These are phyloP conservation scores for Heliconius hewitsoni DNA, from an alignment of 1,140 invertebrate genomes.

Conservation along the genomic window DNA sequence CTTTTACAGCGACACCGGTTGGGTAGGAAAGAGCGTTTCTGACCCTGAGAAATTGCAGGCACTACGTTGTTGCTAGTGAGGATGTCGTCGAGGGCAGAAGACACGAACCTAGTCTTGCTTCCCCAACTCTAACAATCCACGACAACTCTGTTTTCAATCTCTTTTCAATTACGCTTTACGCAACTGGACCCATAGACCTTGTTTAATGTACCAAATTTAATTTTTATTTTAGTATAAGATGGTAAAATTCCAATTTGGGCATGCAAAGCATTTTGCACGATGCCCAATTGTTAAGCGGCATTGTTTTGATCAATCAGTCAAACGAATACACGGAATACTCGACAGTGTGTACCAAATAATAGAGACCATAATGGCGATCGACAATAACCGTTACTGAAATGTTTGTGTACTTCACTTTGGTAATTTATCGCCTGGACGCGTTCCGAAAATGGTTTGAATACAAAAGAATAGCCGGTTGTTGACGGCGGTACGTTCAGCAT, in stretches of 20 bases:
- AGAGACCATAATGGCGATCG: constrained; percentile 19
- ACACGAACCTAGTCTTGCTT: too few species aligned
- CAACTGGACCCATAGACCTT: not conserved
- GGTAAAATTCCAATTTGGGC: constrained; percentile 30
- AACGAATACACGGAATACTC: constrained; percentile 21
- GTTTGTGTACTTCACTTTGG: constrained; percentile 31
- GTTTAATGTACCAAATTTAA: not conserved
- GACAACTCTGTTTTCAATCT: not conserved
- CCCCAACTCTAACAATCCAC: not conserved
- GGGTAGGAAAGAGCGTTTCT: too few species aligned
- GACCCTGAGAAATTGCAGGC: too few species aligned
- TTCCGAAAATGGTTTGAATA: constrained; percentile 41
- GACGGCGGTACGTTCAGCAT: constrained; percentile 30
- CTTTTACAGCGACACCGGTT: too few species aligned
- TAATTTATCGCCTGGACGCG: constrained; percentile 40
- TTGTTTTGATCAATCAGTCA: constrained; percentile 20
- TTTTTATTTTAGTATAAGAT: constrained; percentile 15
- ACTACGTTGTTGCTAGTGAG: too few species aligned
- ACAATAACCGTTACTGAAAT: constrained; percentile 23
- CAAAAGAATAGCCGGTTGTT: constrained; percentile 41
- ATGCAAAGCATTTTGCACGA: constrained; percentile 26
- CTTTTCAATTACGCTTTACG: not conserved
- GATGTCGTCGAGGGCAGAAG: too few species aligned
- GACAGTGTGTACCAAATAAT: constrained; percentile 30
- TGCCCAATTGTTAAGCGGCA: constrained; percentile 26